Conservation (phyloP, 2,113 vertebrate genomes). For the Rhizomys pruinosus region DNA sequence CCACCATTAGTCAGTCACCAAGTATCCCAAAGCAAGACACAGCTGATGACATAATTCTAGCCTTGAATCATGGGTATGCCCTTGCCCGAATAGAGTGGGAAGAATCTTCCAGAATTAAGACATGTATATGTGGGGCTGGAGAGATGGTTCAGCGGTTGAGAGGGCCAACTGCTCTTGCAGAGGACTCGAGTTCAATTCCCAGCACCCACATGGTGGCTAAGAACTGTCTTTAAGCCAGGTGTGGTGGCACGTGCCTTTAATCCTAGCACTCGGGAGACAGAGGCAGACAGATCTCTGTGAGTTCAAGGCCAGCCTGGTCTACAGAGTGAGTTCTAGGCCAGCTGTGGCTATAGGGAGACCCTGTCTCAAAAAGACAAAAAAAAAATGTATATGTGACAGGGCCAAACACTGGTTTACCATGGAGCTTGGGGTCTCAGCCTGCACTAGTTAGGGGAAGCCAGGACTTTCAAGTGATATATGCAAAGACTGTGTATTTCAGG, state of each 20-base stretch:
- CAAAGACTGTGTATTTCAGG: background rate
- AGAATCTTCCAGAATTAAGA: background rate
- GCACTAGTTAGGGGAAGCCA: background rate
- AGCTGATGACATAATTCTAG: background rate
- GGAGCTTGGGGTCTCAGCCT: background rate
- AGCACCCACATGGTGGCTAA: too few species aligned
- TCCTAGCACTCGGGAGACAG: too few species aligned
- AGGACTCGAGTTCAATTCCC: too few species aligned
- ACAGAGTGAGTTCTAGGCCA: too few species aligned
- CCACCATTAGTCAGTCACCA: background rate
- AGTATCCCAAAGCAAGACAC: background rate
- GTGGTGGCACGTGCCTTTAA: too few species aligned
- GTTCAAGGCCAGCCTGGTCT: too few species aligned
- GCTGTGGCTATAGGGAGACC: too few species aligned
- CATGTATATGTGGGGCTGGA: background rate
- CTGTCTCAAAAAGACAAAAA: too few species aligned
- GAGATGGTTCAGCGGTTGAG: too few species aligned
- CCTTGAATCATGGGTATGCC: background rate
- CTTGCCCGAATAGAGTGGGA: background rate
- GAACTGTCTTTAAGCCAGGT: too few species aligned
- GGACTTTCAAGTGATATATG: background rate
- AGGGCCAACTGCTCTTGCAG: too few species aligned
- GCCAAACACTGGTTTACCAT: background rate
- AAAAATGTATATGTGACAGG: background rate
- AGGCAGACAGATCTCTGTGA: too few species aligned